These are phyloP conservation scores for Nasua narica DNA, from an alignment of 2,797 vertebrate genomes.

Conservation along the genomic window DNA sequence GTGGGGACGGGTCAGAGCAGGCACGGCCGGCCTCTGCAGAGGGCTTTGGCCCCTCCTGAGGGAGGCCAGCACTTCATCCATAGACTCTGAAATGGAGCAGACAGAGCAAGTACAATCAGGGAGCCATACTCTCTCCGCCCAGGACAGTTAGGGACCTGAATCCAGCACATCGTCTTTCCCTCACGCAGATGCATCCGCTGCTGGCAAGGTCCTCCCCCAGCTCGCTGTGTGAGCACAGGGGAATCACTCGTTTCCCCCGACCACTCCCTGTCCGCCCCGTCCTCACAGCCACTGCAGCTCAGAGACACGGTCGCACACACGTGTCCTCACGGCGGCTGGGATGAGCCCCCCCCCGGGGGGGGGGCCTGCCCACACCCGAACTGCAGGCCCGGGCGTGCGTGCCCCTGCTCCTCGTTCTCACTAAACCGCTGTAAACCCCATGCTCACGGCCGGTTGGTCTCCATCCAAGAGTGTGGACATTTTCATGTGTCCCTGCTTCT, in stretches of 20 bases:
- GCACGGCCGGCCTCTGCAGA: slow-evolving; percentile 83
- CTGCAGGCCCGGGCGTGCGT: fast-evolving
- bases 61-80: slow-evolving; percentile 95
- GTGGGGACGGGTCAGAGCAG: fast-evolving
- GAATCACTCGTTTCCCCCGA: background rate
- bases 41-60: slow-evolving; percentile 86
- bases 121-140: background rate
- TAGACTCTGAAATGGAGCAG: slow-evolving; percentile 86
- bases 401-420: background rate
- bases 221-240: background rate
- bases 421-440: background rate
- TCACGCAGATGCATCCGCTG: background rate
- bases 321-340: background rate
- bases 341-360: fast-evolving
- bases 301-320: background rate
- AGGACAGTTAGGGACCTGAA: background rate
- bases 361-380: background rate
- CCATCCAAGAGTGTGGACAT: background rate
- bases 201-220: background rate
- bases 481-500: background rate
- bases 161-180: background rate
- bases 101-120: background rate
- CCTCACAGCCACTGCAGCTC: background rate
- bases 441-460: background rate
- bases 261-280: background rate